Evolutionary conservation across 2,888 invertebrate species (phyloP), one percentile per base, ranked within the genome.

Genomic region (Drosophila flavopinicola): DNA sequence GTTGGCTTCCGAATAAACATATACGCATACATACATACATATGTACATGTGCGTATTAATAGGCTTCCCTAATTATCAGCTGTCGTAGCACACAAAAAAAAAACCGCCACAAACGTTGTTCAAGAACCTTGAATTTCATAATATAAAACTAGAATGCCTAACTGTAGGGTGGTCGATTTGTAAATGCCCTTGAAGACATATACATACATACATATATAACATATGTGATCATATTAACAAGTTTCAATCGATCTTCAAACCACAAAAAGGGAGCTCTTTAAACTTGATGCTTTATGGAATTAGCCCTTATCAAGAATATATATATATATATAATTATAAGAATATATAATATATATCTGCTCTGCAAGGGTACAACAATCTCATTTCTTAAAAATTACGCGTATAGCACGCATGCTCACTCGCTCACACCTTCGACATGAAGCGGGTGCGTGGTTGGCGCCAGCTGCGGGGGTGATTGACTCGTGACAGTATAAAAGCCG

Each of bases 101-200:
- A 15, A 27, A 53, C 56, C 33, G 45, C 30, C 17, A 15, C 25
- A 44, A 53, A 47, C 44, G 20, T 37, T 17, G 15, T 10, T 10
- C 15, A 44, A 35, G 42, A 72, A 72, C 65, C 68, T 74, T 73
- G 74, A 61, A 63, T 15, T 30, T 7, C 54, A 61, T 20, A 25
- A 17, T 58, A 42, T 37, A 27, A 17, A 37, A 37, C 20, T 3
- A 4, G n/a, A 20, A 6, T 20, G 3, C 17, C n/a, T 17, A 44
- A 29, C 7, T 17, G 27, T 11, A 4, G n/a, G 7, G n/a, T n/a
- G n/a, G 42, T 2, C 25, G 2, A 17, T 17, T 6, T 2, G 15
- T 7, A 4, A 25, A 41, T 17, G 27, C 42, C 9, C 17, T 29
- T 29, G 15, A n/a, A 7, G n/a, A n/a, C n/a, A 9, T 20, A 20